Base-by-base conservation (phyloP, 1,140 invertebrate species). In the Anoplolepis gracilipes region DNA sequence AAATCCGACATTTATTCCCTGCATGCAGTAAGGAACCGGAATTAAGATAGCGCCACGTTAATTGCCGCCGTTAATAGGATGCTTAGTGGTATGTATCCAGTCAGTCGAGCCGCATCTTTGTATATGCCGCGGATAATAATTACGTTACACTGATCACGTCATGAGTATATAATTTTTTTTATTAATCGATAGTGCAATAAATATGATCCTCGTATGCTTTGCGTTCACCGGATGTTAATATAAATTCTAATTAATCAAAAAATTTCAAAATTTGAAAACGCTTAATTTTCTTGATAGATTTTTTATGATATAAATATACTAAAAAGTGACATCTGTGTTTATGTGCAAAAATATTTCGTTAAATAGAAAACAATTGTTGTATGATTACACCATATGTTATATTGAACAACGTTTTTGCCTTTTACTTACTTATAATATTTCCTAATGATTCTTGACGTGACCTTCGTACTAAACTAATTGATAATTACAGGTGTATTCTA, bases 21-120 rank as follows among this genome's bases (percentile, higher is more conserved):
- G 70, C 57, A 39, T 55, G 55, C 30, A 8, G 25, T 11, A 33
- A 49, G 53, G 69, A 57, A 59, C 33, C 46, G 64, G 86, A 84
- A 88, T 88, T 87, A 62, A 88, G 86, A 87, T 87, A 70, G 64
- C 64, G 46, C 81, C 57, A 49, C 46, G 86, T 72, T 87, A 86
- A 86, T 87, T 65, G 73, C 73, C 49, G 65, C 30, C 65, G 73
- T 78, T 86, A 79, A 87, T 86, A 72, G 72, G 65, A 61, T 61
- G 55, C 39, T 42, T 69, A 85, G 46, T 59, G 67, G 36, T 73
- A 82, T 59, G 39, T 22, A 33, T 42, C 39, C 28, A 39, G 25
- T 25, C 78, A 39, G 25, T 69, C 30, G 42, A 42, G 59, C 59
- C 69, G 57, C 46, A 53, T 84, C 72, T 77, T 77, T 84, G 55